These are phyloP conservation scores for human DNA, from an alignment of 2,113 vertebrate genomes.

Conservation along the genomic window GRCh38 chr2:235126501-235127000, in stretches of 20 bases:
- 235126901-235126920: no score
- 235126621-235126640: no score
- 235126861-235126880: neutral
- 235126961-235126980: neutral
- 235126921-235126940: neutral
- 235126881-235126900: neutral
- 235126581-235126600: neutral
- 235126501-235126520: neutral
- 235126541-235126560: neutral
- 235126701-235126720: neutral
- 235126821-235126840: neutral
- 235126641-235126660: neutral
- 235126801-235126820: neutral
- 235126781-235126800: neutral
- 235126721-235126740: neutral
- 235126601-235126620: neutral
- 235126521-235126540: neutral
- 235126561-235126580: neutral
- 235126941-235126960: neutral
- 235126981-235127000: neutral
- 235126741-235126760: neutral
- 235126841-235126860: no score
- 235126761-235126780: neutral
- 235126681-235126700: neutral
- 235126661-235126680: neutral